These are phyloP conservation scores for Corynorhinus townsendii DNA, from an alignment of 2,113 vertebrate species.

Conservation along the genomic window DNA sequence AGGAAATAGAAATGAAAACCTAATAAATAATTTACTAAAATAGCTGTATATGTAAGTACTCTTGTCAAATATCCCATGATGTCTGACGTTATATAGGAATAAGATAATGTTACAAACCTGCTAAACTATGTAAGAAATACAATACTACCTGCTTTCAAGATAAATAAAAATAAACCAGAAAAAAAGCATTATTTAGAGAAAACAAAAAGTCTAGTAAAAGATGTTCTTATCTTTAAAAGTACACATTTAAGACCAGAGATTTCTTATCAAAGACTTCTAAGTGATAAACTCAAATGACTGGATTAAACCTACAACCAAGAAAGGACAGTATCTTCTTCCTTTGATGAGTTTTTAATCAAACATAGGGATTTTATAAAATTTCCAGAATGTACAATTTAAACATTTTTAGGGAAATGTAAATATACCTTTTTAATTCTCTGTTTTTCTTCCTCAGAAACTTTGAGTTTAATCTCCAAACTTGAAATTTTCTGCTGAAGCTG, in stretches of 20 bases:
- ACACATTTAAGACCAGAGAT: background rate
- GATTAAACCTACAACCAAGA: background rate
- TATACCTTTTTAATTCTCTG: conserved; percentile 81
- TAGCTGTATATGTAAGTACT: background rate
- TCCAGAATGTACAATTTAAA: background rate
- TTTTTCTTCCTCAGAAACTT: conserved; percentile 82
- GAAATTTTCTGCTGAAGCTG: conserved; percentile 76
- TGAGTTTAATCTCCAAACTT: conserved; percentile 79
- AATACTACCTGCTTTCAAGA: background rate
- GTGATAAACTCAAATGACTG: background rate
- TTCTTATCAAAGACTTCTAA: background rate
- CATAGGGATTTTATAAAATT: background rate
- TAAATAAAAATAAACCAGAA: conserved; percentile 7
- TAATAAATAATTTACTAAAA: background rate
- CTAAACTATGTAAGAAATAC: background rate
- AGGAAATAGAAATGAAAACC: background rate
- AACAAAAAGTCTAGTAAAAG: background rate
- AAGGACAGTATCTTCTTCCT: background rate
- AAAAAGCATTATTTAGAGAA: background rate
- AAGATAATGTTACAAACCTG: background rate
- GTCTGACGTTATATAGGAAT: background rate
- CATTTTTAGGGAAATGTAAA: background rate
- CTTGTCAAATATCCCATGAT: background rate
- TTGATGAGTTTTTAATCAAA: background rate
- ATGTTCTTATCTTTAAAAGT: background rate